Conservation (phyloP, 2,888 invertebrate genomes). For the Sicus ferrugineus region DNA sequence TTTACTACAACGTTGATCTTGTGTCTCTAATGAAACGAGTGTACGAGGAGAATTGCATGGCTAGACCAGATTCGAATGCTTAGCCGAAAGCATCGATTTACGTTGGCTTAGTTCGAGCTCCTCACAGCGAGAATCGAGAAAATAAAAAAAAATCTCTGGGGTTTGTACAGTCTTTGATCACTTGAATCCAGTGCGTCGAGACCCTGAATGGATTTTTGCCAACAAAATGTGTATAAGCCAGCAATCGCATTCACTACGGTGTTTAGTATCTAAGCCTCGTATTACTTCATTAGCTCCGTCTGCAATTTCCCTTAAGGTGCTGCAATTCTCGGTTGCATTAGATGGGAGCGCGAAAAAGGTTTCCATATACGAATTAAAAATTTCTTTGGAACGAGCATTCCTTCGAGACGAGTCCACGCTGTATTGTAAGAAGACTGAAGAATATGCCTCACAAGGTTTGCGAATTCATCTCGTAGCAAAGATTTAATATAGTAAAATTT, state of each 20-base stretch:
- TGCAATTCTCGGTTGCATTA: conserved; percentile 19
- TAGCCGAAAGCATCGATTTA: background rate
- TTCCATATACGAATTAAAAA: conserved; percentile 37
- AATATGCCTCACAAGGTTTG: conserved; percentile 37
- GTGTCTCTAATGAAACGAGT: background rate
- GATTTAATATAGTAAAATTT: conserved; percentile 39
- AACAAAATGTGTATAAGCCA: conserved; percentile 37
- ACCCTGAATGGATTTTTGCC: conserved; percentile 28
- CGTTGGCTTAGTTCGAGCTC: conserved; percentile 30
- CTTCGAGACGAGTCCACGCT: conserved; percentile 37
- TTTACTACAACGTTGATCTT: background rate
- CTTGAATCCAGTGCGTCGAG: conserved; percentile 35
- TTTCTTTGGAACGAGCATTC: conserved; percentile 34
- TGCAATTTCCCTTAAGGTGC: conserved; percentile 34
- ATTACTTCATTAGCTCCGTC: conserved; percentile 39
- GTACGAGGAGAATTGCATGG: background rate
- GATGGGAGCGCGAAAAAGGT: conserved; percentile 32
- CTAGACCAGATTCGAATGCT: background rate
- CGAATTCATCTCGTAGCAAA: conserved; percentile 35
- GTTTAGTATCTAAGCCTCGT: conserved; percentile 35
- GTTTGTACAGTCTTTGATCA: conserved; percentile 22
- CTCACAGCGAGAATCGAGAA: conserved; percentile 28
- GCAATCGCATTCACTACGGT: conserved; percentile 28
- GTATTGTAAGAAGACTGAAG: conserved; percentile 35
- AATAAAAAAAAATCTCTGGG: conserved; percentile 30